These are phyloP conservation scores for Protosalanx chinensis DNA, from an alignment of 2,797 vertebrate genomes.

Conservation along the genomic window DNA sequence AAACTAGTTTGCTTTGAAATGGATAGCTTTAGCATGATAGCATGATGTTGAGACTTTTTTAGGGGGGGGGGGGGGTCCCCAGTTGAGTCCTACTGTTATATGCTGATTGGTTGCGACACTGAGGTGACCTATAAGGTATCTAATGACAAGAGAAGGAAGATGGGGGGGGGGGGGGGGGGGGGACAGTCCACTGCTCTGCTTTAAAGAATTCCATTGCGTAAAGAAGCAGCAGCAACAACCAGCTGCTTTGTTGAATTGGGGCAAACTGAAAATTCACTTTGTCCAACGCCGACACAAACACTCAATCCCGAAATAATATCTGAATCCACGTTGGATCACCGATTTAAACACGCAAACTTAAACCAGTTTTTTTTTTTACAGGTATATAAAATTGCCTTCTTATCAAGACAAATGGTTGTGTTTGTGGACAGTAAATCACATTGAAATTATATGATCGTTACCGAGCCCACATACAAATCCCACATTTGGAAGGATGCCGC, in stretches of 20 bases:
- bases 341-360: neutral
- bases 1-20: conserved; percentile 16
- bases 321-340: neutral
- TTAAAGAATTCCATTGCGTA: conserved; percentile 22
- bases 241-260: conserved; percentile 4
- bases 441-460: neutral
- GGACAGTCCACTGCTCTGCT: neutral
- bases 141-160: neutral
- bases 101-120: neutral
- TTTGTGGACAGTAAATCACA: conserved; percentile 2
- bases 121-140: neutral
- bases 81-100: neutral
- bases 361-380: neutral
- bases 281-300: neutral
- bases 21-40: conserved; percentile 4
- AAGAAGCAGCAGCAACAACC: conserved; percentile 26
- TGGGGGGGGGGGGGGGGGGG: neutral
- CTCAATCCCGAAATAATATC: neutral
- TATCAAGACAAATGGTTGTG: neutral
- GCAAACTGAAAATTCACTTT: neutral
- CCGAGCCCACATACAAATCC: neutral
- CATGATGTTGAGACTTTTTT: neutral
- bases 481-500: neutral
- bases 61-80: too few species aligned
- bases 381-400: neutral